Conservation (phyloP, 2,888 invertebrate species). For the Folsomia candida region DNA sequence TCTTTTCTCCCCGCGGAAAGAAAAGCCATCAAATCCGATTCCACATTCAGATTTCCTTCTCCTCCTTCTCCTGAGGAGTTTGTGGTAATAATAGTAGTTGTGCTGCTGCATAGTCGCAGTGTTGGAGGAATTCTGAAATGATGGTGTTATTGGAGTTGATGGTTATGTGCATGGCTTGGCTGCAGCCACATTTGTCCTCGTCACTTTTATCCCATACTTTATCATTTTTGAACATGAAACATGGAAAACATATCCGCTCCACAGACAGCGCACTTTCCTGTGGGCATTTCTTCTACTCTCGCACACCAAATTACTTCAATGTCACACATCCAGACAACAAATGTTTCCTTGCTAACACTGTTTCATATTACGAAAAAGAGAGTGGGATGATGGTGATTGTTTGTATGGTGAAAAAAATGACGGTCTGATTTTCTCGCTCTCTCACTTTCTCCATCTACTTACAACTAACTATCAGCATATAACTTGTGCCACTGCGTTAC, state of each 20-base stretch:
- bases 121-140: no score
- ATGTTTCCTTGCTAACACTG: no score
- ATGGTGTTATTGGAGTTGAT: not conserved
- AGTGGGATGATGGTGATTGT: no score
- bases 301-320: constrained; percentile 1
- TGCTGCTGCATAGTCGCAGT: no score
- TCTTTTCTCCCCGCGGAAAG: not conserved
- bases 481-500: no score
- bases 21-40: constrained; percentile 1
- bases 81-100: no score
- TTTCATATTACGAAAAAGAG: no score
- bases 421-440: no score
- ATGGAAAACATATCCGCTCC: constrained; percentile 11
- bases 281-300: not conserved
- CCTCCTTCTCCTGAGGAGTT: not conserved
- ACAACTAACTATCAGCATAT: no score
- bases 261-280: not conserved
- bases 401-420: no score
- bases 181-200: constrained; percentile 25
- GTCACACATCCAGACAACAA: not conserved
- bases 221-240: constrained; percentile 17
- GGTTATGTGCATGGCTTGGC: not conserved
- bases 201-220: constrained; percentile 21
- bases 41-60: not conserved
- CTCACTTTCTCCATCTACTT: no score